phyloP scores from a whole-genome alignment of 2,797 vertebrate genomes.

The Gadopsis marmoratus region DNA sequence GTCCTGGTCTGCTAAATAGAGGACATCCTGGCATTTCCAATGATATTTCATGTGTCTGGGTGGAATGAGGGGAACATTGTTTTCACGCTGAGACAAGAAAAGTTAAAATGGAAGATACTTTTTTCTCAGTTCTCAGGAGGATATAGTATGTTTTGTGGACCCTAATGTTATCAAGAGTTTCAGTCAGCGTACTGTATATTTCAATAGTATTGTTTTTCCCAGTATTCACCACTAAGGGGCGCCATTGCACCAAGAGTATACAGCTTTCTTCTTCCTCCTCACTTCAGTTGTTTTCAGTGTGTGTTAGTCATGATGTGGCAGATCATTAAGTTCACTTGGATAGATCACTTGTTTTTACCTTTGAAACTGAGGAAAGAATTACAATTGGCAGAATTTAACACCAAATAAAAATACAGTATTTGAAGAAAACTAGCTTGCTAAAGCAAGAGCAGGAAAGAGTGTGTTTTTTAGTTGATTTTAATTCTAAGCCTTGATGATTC shows the following conservation, averaged over 20 bases:
- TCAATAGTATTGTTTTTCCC: background rate
- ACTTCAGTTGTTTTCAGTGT: background rate
- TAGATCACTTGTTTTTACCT: background rate
- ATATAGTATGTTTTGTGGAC: background rate
- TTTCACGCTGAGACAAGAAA: too few relatives aligned
- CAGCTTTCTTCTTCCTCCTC: too few relatives aligned
- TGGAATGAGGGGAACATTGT: too few relatives aligned
- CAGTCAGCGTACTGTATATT: background rate
- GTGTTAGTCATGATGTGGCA: conserved; percentile 38
- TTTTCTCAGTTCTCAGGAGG: too few relatives aligned
- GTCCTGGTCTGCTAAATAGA: too few relatives aligned
- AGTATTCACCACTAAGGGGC: conserved; percentile 35
- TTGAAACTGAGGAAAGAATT: background rate
- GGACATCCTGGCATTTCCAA: too few relatives aligned
- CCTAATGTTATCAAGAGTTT: background rate
- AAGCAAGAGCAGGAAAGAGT: background rate
- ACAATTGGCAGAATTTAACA: background rate
- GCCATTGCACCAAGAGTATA: background rate
- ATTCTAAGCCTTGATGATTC: background rate
- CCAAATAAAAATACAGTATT: background rate
- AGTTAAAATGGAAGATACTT: too few relatives aligned
- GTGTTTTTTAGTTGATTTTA: background rate
- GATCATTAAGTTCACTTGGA: conserved; percentile 1
- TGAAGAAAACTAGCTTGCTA: background rate
- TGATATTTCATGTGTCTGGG: too few relatives aligned